Evolutionary conservation across 2,113 vertebrate species (phyloP).

Genomic region (Bagarius yarrelli): DNA sequence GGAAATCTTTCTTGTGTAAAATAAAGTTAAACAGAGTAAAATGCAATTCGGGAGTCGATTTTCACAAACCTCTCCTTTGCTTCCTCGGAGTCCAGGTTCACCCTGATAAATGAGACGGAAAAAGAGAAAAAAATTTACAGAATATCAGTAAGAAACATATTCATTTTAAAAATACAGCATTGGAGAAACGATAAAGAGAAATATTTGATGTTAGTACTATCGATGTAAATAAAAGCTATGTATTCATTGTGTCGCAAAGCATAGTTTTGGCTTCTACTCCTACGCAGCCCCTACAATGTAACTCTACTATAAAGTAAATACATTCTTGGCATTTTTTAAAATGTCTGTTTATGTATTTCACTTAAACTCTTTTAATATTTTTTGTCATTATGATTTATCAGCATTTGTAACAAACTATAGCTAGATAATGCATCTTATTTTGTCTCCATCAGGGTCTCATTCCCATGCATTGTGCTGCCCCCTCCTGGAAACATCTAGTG

Average conservation of each 20-base stretch:
- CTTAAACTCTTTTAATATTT: too few species aligned
- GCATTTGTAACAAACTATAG: neutral
- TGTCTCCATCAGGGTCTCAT: neutral
- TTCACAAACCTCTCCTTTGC: constrained; percentile 77
- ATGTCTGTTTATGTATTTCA: too few species aligned
- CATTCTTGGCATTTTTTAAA: too few species aligned
- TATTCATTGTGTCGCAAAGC: constrained; percentile 20
- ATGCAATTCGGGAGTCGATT: constrained; percentile 56
- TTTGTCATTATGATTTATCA: neutral
- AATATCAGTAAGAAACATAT: constrained; percentile 15
- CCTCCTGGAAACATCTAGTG: constrained; percentile 7
- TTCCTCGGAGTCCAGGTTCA: constrained; percentile 69
- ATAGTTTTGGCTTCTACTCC: neutral
- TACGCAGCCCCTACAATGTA: neutral
- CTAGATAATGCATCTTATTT: neutral
- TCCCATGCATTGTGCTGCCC: constrained; percentile 24
- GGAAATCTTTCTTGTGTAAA: constrained; percentile 23
- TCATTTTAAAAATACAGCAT: constrained; percentile 11
- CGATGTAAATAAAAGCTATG: neutral
- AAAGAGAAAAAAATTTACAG: constrained; percentile 31
- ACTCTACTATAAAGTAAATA: too few species aligned
- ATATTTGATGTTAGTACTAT: neutral
- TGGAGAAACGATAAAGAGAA: neutral
- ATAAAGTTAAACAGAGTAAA: constrained; percentile 33
- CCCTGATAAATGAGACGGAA: constrained; percentile 64